phyloP scores from a whole-genome alignment of 2,888 invertebrate genomes.

The Sminthurides aquaticus region DNA sequence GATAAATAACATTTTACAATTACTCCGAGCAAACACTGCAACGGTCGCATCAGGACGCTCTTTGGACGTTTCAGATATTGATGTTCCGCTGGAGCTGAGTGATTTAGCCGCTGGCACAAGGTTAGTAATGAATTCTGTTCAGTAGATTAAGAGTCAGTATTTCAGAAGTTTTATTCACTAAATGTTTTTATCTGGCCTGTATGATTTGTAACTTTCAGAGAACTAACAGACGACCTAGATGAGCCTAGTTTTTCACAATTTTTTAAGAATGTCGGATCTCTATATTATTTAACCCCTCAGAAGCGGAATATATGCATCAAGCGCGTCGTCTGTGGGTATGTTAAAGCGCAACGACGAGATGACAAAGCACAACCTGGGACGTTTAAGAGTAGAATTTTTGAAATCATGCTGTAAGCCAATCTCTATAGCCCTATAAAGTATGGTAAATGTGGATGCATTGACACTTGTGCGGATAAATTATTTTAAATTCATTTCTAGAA shows the following conservation, averaged over 20 bases:
- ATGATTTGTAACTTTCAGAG: too few species aligned
- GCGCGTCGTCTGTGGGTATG: slow-evolving; percentile 38
- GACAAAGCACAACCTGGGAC: slow-evolving; percentile 25
- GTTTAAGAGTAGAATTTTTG: slow-evolving; percentile 35
- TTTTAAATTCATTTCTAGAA: slow-evolving; percentile 19
- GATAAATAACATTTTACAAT: slow-evolving; percentile 42
- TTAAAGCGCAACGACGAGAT: slow-evolving; percentile 29
- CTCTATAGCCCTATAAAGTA: neutral
- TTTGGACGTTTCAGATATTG: slow-evolving; percentile 26
- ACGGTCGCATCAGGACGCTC: slow-evolving; percentile 22
- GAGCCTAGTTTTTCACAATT: slow-evolving; percentile 39
- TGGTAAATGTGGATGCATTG: neutral
- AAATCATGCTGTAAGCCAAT: slow-evolving; percentile 40
- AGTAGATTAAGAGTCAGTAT: too few species aligned
- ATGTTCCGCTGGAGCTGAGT: slow-evolving; percentile 28
- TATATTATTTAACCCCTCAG: slow-evolving; percentile 39
- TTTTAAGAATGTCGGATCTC: slow-evolving; percentile 40
- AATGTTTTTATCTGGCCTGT: neutral
- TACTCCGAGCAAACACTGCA: slow-evolving; percentile 33
- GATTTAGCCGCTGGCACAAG: slow-evolving; percentile 12
- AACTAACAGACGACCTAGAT: slow-evolving; percentile 8
- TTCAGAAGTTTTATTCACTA: too few species aligned
- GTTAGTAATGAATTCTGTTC: neutral
- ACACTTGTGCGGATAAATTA: too few species aligned
- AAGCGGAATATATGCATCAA: slow-evolving; percentile 41